Evolutionary conservation across 1,140 invertebrate genomes (phyloP).

Genomic region (Oncopodura yosiiana): DNA sequence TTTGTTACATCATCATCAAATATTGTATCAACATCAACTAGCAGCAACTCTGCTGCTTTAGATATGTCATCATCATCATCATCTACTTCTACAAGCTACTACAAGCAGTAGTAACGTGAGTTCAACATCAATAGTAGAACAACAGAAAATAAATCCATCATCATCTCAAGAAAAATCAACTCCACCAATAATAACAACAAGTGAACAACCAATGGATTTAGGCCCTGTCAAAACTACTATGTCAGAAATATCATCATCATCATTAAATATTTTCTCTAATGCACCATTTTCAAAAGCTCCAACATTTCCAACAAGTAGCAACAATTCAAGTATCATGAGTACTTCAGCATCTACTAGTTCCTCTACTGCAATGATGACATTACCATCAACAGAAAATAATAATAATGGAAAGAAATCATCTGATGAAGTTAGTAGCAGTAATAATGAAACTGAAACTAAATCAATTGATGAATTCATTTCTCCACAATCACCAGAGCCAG

Average conservation of each 20-base stretch:
- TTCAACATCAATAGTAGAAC: constrained; percentile 1
- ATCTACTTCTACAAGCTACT: background rate
- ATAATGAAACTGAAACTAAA: background rate
- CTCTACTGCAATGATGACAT: background rate
- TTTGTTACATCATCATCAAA: background rate
- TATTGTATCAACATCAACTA: background rate
- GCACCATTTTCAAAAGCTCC: background rate
- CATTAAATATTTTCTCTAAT: too few relatives aligned
- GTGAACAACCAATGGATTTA: too few relatives aligned
- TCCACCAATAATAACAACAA: too few relatives aligned
- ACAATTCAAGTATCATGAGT: background rate
- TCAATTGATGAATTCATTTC: constrained; percentile 14
- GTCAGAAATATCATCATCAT: too few relatives aligned
- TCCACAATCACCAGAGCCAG: constrained; percentile 30
- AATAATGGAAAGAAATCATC: background rate
- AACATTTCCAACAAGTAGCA: background rate
- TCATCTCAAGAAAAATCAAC: too few relatives aligned
- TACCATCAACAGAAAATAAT: background rate
- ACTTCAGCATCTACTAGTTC: background rate
- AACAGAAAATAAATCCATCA: too few relatives aligned
- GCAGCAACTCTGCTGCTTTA: background rate
- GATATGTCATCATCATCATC: too few relatives aligned
- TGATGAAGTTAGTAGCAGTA: background rate
- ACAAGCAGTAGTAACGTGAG: background rate
- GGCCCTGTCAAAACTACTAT: too few relatives aligned